Evolutionary conservation across 2,113 vertebrate genomes (phyloP), one percentile per base, ranked within the genome.

Genomic region (Neoarius graeffei): DNA sequence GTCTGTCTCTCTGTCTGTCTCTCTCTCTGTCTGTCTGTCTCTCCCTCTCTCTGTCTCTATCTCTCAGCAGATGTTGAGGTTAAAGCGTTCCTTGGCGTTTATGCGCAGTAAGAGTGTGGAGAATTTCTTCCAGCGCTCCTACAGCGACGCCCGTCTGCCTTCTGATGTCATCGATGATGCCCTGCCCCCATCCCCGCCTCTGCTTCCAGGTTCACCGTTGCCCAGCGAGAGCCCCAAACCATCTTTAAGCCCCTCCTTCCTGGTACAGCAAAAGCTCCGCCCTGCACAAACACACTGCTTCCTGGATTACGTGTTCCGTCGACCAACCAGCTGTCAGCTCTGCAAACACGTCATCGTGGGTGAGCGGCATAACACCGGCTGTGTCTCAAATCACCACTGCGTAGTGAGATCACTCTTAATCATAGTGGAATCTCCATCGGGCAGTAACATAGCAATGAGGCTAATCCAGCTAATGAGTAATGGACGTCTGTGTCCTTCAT

Each of bases 31-130:
- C 69, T 42, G 42, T 42, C 42, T 42, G 35, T 42, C 35, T 42
- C 15, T 60, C 69, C 64, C 66, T 91, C 52, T 90, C 13, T 64
- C 52, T 54, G 15, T 76, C 27, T 17, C 25, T 60, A 2, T 87
- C 56, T 89, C 48, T 85, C 35, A 88, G 64, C 88, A 98, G 97
- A 94, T 98, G 52, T 96, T 98, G 94, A 90, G 96, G 76, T 92
- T 98, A 89, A 97, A 96, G 83, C 97, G 97, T 54, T 97, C 97
- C 0, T 93, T 98, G 48, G 97, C 97, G 42, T 97, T 98, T 92
- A 97, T 98, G 92, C 96, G 97, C 57, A 98, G 97, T 88, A 97
- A 97, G 90, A 98, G 97, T 1, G 92, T 97, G 86, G 97, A 98
- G 94, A 98, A 96, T 93, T 97, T 98, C 91, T 97, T 97, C 94